These are phyloP conservation scores for Parasteatoda tepidariorum DNA, from an alignment of 1,140 invertebrate species.

Conservation along the genomic window DNA sequence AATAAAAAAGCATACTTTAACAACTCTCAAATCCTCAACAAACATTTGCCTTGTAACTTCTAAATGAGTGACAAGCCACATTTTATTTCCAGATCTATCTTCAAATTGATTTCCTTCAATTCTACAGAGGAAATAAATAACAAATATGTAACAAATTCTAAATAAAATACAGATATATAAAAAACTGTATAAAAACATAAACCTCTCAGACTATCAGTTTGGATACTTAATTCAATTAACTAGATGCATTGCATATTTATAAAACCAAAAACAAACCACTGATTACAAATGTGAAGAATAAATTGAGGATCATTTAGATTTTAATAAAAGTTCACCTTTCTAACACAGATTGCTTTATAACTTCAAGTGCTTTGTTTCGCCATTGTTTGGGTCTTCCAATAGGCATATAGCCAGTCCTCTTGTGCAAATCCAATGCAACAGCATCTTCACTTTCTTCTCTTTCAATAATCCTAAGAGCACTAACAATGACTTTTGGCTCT, in stretches of 20 bases:
- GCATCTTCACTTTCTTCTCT: slow-evolving; percentile 93
- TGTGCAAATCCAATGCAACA: slow-evolving; percentile 80
- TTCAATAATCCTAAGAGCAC: slow-evolving; percentile 95
- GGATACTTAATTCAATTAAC: too few relatives aligned
- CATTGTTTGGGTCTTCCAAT: slow-evolving; percentile 94
- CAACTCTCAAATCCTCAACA: slow-evolving; percentile 90
- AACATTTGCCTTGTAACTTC: slow-evolving; percentile 86
- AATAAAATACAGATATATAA: too few relatives aligned
- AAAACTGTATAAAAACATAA: too few relatives aligned
- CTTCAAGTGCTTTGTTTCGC: slow-evolving; percentile 84
- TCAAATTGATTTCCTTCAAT: slow-evolving; percentile 86
- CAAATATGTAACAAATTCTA: too few relatives aligned
- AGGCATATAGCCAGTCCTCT: slow-evolving; percentile 88
- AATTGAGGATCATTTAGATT: too few relatives aligned
- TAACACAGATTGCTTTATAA: slow-evolving; percentile 85
- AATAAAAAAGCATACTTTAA: slow-evolving; percentile 74
- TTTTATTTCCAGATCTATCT: slow-evolving; percentile 89
- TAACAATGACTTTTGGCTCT: slow-evolving; percentile 92
- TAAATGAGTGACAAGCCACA: slow-evolving; percentile 88
- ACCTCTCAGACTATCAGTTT: too few relatives aligned
- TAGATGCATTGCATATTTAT: too few relatives aligned
- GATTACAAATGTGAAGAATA: too few relatives aligned
- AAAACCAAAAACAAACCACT: too few relatives aligned
- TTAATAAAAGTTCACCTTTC: slow-evolving; percentile 82
- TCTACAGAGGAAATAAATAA: slow-evolving; percentile 60